Evolutionary conservation across 2,113 vertebrate species (phyloP), one percentile per base, ranked within the genome.

Genomic region (Neotoma lepida): DNA sequence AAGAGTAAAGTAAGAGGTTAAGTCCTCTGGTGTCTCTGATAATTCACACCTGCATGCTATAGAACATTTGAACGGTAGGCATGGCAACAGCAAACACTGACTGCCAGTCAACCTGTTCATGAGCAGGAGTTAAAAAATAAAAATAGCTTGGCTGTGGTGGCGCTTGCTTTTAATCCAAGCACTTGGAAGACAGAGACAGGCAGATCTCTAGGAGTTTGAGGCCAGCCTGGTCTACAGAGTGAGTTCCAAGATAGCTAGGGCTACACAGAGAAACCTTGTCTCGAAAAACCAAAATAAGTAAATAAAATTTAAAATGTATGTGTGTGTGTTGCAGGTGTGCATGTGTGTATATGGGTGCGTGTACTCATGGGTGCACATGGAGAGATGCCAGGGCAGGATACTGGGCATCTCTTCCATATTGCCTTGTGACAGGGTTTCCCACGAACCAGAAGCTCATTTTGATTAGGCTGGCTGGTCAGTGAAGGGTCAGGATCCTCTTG

Each of bases 31-130:
- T 0, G 44, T 64, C 66, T 49, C 39, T 41, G 86, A 20, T 56
- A 10, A 4, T 15, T 63, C 8, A 46, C 0, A 6, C 30, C n/a
- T 63, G 63, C 54, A 44, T 1, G 0, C 2, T 14, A 9, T 33
- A 15, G 33, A 61, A n/a, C 13, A 9, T 9, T 22, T 26, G 70
- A 28, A 30, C 22, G 54, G 13, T 1, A 77, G 70, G 51, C 20
- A n/a, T 5, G 17, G 26, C 14, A 33, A 18, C 33, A 35, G 7
- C 63, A 10, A 35, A 13, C 0, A 18, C 0, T 7, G 41, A 46
- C 9, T 4, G 41, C 15, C 8, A 2, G 51, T 28, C 58, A 35
- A 2, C 14, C 39, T 22, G 33, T 14, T 5, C 0, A 3, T 0
- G 5, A 6, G 22, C 10, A 22, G 33, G 71, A 22, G 10, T 17